phyloP scores from a whole-genome alignment of 2,113 vertebrate genomes.

The Serinus canaria region DNA sequence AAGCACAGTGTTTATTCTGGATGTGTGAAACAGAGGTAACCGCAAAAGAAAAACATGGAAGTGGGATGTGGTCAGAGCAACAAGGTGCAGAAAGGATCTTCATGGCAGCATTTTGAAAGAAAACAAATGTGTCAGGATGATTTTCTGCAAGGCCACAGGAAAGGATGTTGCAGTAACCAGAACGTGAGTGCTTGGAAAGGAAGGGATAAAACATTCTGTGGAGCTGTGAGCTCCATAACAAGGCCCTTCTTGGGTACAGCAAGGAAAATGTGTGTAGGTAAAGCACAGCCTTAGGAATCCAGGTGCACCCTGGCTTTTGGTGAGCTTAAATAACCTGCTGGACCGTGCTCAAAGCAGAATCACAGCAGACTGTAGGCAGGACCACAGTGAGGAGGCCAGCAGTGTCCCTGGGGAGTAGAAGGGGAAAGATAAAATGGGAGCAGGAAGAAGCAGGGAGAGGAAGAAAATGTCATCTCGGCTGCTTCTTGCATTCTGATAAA shows the following conservation, averaged over 20 bases:
- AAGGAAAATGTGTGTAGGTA: background rate
- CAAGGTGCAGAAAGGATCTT: background rate
- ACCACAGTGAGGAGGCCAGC: background rate
- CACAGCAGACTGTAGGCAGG: background rate
- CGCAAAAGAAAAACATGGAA: background rate
- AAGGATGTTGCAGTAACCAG: background rate
- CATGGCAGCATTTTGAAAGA: background rate
- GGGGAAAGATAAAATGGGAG: background rate
- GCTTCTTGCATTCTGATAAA: background rate
- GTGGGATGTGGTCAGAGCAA: background rate
- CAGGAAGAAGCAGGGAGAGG: too few relatives aligned
- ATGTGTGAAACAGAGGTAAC: background rate
- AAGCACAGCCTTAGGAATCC: background rate
- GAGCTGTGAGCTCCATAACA: background rate
- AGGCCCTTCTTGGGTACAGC: background rate
- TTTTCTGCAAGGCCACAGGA: background rate
- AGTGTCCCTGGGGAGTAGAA: too few relatives aligned
- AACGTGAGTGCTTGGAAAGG: background rate
- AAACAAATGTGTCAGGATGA: background rate
- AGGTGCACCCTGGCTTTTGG: background rate
- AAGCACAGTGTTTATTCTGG: background rate
- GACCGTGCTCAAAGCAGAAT: rapidly evolving
- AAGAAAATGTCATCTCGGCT: rapidly evolving
- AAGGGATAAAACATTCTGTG: background rate
- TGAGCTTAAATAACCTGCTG: background rate